These are phyloP conservation scores for Amblyopsis hoosieri DNA, from an alignment of 2,797 vertebrate genomes.

Conservation along the genomic window DNA sequence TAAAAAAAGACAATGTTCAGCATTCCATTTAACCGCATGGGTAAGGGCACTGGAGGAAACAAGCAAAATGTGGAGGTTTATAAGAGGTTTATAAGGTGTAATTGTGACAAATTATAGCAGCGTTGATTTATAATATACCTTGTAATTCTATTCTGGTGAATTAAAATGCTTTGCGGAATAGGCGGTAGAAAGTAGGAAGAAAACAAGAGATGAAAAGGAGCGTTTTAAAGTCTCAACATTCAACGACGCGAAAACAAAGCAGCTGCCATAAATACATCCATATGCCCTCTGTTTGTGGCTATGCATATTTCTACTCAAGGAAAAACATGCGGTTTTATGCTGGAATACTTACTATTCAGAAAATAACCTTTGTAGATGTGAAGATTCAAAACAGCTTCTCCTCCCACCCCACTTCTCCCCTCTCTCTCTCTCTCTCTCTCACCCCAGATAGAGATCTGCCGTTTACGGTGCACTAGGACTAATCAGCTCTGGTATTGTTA, in stretches of 20 bases:
- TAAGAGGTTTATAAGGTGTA: conserved; percentile 35
- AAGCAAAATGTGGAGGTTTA: conserved; percentile 16
- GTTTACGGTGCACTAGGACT: conserved; percentile 53
- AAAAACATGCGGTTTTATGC: conserved; percentile 76
- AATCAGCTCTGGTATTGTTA: conserved; percentile 68
- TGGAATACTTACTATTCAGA: conserved; percentile 75
- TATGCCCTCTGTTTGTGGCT: conserved; percentile 78
- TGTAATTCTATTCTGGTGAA: conserved; percentile 48
- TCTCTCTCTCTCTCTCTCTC: conserved; percentile 58
- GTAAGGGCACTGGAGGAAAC: conserved; percentile 9
- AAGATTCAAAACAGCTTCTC: conserved; percentile 66
- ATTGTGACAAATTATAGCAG: conserved; percentile 58
- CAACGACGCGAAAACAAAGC: conserved; percentile 71
- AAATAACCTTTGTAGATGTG: conserved; percentile 76
- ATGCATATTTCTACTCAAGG: conserved; percentile 76
- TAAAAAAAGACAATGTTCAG: not conserved
- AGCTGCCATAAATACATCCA: conserved; percentile 77
- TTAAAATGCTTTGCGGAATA: conserved; percentile 44
- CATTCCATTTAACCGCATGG: conserved; percentile 9
- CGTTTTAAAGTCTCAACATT: conserved; percentile 61
- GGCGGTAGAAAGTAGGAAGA: conserved; percentile 33
- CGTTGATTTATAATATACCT: conserved; percentile 49
- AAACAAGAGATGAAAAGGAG: conserved; percentile 55
- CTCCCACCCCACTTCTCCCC: conserved; percentile 21
- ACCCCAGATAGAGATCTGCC: conserved; percentile 61